phyloP scores from a whole-genome alignment of 53 echinoderm and acorn worm species.

The Patiria pectinifera region DNA sequence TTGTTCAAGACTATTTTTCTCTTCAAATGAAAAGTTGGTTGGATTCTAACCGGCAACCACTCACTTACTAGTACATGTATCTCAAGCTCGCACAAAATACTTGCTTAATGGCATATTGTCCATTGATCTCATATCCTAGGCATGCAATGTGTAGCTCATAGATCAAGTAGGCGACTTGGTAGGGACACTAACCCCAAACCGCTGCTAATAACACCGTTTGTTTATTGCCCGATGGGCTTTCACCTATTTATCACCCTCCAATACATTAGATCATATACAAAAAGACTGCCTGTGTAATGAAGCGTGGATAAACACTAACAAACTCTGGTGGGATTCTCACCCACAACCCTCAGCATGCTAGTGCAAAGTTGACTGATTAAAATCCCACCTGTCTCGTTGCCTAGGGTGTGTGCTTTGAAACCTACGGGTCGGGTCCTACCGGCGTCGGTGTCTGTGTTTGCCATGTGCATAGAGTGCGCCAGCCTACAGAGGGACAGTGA shows the following conservation, averaged over 20 bases:
- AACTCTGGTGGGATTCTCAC: background rate
- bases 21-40: background rate
- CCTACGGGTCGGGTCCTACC: slow-evolving; percentile 60
- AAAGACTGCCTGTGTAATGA: too few relatives aligned
- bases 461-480: slow-evolving; percentile 77
- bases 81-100: background rate
- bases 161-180: too few relatives aligned
- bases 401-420: slow-evolving; percentile 53
- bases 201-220: too few relatives aligned
- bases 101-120: background rate
- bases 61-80: background rate
- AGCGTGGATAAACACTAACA: background rate
- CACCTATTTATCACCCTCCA: too few relatives aligned
- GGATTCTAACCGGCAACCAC: background rate
- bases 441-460: slow-evolving; percentile 55
- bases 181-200: too few relatives aligned
- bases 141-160: too few relatives aligned
- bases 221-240: too few relatives aligned
- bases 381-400: background rate
- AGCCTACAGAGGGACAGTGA: slow-evolving; percentile 64
- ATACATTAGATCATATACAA: too few relatives aligned
- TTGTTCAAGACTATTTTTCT: background rate
- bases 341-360: background rate
- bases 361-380: background rate
- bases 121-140: too few relatives aligned